phyloP scores from a whole-genome alignment of 2,888 invertebrate species.

The Zygothrica quintamaculata region DNA sequence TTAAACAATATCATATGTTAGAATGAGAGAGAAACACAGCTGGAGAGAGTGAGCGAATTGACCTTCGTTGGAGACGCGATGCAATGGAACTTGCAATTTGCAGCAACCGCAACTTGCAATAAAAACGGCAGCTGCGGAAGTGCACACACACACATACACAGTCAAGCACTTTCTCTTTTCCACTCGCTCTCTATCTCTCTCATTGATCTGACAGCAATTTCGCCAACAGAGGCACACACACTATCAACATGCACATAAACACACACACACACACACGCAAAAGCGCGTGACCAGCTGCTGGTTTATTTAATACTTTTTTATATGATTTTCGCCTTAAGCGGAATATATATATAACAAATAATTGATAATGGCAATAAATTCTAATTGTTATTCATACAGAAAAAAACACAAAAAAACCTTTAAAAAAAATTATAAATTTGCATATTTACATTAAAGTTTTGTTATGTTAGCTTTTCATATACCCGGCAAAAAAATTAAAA shows the following conservation, averaged over 20 bases:
- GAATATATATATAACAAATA: slow-evolving; percentile 30
- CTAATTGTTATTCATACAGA: slow-evolving; percentile 22
- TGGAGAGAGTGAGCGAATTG: too few relatives aligned
- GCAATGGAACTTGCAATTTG: slow-evolving; percentile 52
- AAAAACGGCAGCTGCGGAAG: slow-evolving; percentile 65
- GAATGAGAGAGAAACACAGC: slow-evolving; percentile 7
- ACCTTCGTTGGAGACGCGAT: slow-evolving; percentile 64
- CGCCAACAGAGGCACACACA: slow-evolving; percentile 34
- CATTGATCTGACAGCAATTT: slow-evolving; percentile 45
- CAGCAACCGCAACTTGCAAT: slow-evolving; percentile 39
- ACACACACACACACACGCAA: slow-evolving; percentile 17
- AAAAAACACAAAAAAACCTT: slow-evolving; percentile 9
- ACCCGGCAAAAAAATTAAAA: slow-evolving; percentile 23
- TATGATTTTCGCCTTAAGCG: slow-evolving; percentile 42
- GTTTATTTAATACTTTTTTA: slow-evolving; percentile 20
- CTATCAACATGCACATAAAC: slow-evolving; percentile 15
- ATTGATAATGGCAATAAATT: slow-evolving; percentile 62
- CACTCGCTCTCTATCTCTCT: slow-evolving; percentile 28
- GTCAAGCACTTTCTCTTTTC: slow-evolving; percentile 6
- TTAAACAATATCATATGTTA: slow-evolving; percentile 40
- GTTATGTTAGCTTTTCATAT: slow-evolving; percentile 75
- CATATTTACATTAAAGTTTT: slow-evolving; percentile 70
- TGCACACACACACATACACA: slow-evolving; percentile 39
- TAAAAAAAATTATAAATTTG: slow-evolving; percentile 36
- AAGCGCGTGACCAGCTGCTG: slow-evolving; percentile 73